A percentile compares a stretch with the other conserved stretches of the same genome.
phyloP scores from a whole-genome alignment of 2,797 vertebrate genomes.

The Alosa sapidissima region DNA sequence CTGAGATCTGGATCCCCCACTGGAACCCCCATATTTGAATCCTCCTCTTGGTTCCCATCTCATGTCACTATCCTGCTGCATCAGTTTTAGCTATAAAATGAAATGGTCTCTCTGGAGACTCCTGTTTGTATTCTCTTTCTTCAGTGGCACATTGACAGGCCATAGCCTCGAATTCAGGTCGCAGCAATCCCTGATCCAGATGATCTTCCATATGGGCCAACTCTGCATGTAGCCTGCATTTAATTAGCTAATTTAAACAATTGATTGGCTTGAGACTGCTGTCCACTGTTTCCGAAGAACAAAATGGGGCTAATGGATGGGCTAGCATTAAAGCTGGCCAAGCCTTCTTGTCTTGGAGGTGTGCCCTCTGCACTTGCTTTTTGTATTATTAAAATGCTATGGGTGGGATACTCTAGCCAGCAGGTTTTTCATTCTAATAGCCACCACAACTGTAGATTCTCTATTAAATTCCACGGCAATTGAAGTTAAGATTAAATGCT shows the following conservation, averaged over 20 bases:
- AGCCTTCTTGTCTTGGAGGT: background rate
- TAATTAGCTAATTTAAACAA: conserved; percentile 24
- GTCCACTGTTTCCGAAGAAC: background rate
- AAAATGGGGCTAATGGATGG: conserved; percentile 6
- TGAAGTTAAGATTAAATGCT: background rate
- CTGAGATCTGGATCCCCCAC: background rate
- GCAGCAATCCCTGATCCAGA: background rate
- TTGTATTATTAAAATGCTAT: background rate
- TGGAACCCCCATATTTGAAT: background rate
- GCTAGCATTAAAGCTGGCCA: background rate
- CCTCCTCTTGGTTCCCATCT: background rate
- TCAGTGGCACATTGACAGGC: conserved; percentile 16
- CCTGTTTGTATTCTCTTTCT: background rate
- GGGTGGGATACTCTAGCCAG: background rate
- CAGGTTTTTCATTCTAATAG: background rate
- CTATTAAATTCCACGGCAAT: background rate
- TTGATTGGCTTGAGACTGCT: conserved; percentile 9
- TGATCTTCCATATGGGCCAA: background rate
- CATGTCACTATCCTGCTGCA: background rate
- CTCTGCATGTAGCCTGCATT: background rate
- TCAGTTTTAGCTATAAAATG: background rate
- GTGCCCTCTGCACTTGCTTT: background rate
- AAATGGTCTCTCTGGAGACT: background rate
- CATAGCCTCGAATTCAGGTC: background rate
- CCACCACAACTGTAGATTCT: background rate